phyloP scores from a whole-genome alignment of 2,888 invertebrate genomes.

The Gari tellinella region DNA sequence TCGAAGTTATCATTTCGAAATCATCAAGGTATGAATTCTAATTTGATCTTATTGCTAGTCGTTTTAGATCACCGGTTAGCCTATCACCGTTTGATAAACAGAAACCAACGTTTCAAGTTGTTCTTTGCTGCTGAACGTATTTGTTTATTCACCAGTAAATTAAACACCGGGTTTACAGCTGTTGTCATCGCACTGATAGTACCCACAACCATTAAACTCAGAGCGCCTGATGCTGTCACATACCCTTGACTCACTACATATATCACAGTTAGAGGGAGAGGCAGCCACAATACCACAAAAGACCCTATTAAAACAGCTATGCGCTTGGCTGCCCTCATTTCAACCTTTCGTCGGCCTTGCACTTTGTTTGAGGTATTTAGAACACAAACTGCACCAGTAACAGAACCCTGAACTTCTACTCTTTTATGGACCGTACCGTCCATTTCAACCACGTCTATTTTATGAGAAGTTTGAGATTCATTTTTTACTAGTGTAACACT shows the following conservation, averaged over 20 bases:
- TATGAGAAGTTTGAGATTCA: not conserved
- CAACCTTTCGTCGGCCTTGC: slow-evolving; percentile 72
- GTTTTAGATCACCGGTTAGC: too few species aligned
- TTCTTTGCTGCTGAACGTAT: slow-evolving; percentile 11
- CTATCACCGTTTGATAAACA: too few species aligned
- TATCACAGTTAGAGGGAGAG: slow-evolving; percentile 51
- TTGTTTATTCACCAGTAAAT: slow-evolving; percentile 50
- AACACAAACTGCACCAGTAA: slow-evolving; percentile 75
- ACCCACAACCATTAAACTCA: slow-evolving; percentile 33
- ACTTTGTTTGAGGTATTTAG: slow-evolving; percentile 71
- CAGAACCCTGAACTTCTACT: slow-evolving; percentile 41
- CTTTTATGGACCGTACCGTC: slow-evolving; percentile 67
- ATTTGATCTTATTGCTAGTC: too few species aligned
- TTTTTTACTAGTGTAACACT: not conserved
- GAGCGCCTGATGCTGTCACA: slow-evolving; percentile 27
- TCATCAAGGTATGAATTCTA: too few species aligned
- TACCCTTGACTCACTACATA: slow-evolving; percentile 28
- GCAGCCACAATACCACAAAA: slow-evolving; percentile 59
- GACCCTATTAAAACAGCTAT: slow-evolving; percentile 63
- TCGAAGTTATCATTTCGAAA: too few species aligned
- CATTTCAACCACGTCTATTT: slow-evolving; percentile 67
- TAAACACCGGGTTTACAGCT: slow-evolving; percentile 61
- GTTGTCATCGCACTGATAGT: slow-evolving; percentile 50
- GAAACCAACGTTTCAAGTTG: slow-evolving; percentile 3
- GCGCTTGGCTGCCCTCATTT: slow-evolving; percentile 73